Evolutionary conservation across 2,888 invertebrate species (phyloP).

Genomic region (Rotaria sp.): DNA sequence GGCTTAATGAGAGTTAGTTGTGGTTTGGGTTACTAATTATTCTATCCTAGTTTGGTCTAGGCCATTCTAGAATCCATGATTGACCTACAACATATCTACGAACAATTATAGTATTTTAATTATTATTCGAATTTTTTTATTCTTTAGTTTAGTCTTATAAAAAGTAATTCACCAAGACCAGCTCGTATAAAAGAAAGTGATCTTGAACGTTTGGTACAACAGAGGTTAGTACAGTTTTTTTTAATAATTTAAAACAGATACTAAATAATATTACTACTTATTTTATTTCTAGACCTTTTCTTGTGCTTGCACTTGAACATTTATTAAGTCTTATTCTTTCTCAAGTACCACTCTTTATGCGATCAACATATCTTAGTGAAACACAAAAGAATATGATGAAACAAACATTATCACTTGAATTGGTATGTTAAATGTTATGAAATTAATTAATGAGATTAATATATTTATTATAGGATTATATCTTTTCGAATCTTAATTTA

Average conservation of each 20-base stretch:
- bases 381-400: constrained; percentile 27
- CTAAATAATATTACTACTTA: background rate
- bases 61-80: no score
- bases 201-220: background rate
- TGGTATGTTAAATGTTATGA: background rate
- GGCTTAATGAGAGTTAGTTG: no score
- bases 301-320: constrained; percentile 26
- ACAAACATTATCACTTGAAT: constrained; percentile 3
- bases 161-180: background rate
- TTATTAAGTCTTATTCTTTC: constrained; percentile 1
- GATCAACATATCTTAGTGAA: background rate
- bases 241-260: background rate
- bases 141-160: background rate
- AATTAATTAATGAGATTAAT: background rate
- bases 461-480: background rate
- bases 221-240: background rate
- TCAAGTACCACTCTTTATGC: background rate
- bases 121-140: background rate
- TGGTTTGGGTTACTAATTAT: no score
- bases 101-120: background rate
- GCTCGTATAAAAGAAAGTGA: background rate
- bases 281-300: background rate
- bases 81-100: no score
- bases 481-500: constrained; percentile 21
- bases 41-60: no score